Percentiles rank a stretch among this genome's conserved stretches.
Conservation (phyloP, 2,888 invertebrate species). For the Adelognathus sp. region DNA sequence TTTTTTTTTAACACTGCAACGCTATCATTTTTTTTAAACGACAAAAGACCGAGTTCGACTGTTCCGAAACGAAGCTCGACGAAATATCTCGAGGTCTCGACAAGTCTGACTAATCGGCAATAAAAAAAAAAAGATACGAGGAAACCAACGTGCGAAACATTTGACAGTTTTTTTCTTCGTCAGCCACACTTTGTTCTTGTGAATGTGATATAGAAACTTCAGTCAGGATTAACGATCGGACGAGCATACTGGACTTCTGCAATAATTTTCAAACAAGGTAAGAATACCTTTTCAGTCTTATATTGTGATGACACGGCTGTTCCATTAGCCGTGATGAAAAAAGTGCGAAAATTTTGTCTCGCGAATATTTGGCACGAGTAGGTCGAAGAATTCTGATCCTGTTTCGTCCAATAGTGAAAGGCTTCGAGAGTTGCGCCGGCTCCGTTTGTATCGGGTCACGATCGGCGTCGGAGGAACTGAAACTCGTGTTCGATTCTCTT, state of each 20-base stretch:
- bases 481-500: constrained; percentile 50
- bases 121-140: background rate
- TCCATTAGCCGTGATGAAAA: background rate
- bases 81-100: background rate
- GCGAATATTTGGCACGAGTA: constrained; percentile 37
- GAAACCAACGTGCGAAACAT: background rate
- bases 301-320: background rate
- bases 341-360: background rate
- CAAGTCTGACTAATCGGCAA: background rate
- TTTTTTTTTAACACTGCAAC: background rate
- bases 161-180: constrained; percentile 16
- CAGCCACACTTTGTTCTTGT: constrained; percentile 40
- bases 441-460: no score
- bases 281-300: background rate
- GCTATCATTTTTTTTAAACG: background rate
- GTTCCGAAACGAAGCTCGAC: background rate
- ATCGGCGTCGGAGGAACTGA: constrained; percentile 48
- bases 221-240: constrained; percentile 52
- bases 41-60: background rate
- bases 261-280: constrained; percentile 21
- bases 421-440: constrained; percentile 39
- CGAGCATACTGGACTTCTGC: background rate
- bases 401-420: constrained; percentile 59
- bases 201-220: constrained; percentile 49
- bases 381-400: constrained; percentile 58